A percentile compares a stretch with the other conserved stretches of the same genome.
These are phyloP conservation scores for Lasioglossum baleicum DNA, from an alignment of 1,140 invertebrate genomes.

Conservation along the genomic window DNA sequence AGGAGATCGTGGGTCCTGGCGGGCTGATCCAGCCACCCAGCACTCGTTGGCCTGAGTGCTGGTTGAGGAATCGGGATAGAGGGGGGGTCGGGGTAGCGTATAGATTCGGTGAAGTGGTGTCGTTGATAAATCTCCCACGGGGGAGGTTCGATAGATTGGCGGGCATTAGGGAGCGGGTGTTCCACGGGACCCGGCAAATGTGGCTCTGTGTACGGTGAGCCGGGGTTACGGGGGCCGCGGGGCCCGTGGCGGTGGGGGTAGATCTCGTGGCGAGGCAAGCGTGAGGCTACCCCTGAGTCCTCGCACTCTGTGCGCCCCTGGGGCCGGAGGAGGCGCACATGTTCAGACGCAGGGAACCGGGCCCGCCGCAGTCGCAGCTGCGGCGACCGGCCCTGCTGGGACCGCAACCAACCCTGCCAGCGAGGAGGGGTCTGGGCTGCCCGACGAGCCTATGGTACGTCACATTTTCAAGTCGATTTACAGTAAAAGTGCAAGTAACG, in stretches of 20 bases:
- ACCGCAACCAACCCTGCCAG: constrained; percentile 33
- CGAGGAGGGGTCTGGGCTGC: constrained; percentile 48
- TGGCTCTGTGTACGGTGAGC: constrained; percentile 77
- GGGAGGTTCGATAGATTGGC: constrained; percentile 28
- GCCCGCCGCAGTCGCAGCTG: constrained; percentile 32
- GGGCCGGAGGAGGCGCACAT: constrained; percentile 45
- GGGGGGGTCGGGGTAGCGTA: neutral
- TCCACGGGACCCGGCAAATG: constrained; percentile 72
- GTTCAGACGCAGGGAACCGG: constrained; percentile 47
- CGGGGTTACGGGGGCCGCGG: constrained; percentile 69
- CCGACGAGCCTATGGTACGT: constrained; percentile 70
- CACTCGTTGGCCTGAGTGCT: neutral
- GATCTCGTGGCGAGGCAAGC: constrained; percentile 55
- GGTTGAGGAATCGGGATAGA: neutral
- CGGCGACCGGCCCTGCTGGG: constrained; percentile 16
- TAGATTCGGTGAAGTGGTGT: neutral
- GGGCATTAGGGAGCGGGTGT: constrained; percentile 54
- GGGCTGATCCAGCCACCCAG: constrained; percentile 7
- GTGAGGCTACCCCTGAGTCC: constrained; percentile 68
- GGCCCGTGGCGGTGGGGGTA: constrained; percentile 66
- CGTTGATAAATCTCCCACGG: neutral
- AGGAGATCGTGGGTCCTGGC: neutral
- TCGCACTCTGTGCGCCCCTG: constrained; percentile 69
- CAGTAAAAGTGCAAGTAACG: too few species aligned
- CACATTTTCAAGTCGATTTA: neutral